A percentile compares a stretch with the other conserved stretches of the same genome.
Conservation (phyloP, 2,113 vertebrate genomes). For the Thymallus thymallus region DNA sequence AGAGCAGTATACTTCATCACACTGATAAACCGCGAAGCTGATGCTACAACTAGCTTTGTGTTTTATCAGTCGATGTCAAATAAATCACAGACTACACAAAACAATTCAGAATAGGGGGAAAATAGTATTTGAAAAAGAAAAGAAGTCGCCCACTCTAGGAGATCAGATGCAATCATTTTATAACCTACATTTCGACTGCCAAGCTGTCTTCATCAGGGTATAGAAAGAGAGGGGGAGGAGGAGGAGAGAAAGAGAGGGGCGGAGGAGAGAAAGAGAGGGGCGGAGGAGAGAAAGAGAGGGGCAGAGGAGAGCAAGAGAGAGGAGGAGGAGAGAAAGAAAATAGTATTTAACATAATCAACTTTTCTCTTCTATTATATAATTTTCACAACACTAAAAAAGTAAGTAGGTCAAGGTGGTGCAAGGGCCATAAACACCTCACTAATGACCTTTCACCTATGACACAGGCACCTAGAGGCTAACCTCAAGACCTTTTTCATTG, state of each 20-base stretch:
- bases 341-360: not conserved
- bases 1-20: no score
- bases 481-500: no score
- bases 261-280: slow-evolving; percentile 23
- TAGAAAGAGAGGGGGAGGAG: not conserved
- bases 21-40: no score
- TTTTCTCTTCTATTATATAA: no score
- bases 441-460: slow-evolving; percentile 19
- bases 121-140: not conserved
- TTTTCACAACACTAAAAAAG: not conserved
- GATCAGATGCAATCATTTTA: no score
- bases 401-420: not conserved
- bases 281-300: slow-evolving; percentile 2
- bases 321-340: slow-evolving; percentile 8
- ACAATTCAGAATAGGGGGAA: no score
- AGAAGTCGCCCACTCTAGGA: no score
- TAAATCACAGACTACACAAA: no score
- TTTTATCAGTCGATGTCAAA: no score
- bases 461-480: not conserved
- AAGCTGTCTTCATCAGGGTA: no score
- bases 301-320: slow-evolving; percentile 13
- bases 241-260: not conserved
- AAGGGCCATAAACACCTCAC: not conserved
- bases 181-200: no score
- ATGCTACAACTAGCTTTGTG: no score